Evolutionary conservation across 2,797 vertebrate genomes (phyloP).

Genomic region (Myotis daubentonii): DNA sequence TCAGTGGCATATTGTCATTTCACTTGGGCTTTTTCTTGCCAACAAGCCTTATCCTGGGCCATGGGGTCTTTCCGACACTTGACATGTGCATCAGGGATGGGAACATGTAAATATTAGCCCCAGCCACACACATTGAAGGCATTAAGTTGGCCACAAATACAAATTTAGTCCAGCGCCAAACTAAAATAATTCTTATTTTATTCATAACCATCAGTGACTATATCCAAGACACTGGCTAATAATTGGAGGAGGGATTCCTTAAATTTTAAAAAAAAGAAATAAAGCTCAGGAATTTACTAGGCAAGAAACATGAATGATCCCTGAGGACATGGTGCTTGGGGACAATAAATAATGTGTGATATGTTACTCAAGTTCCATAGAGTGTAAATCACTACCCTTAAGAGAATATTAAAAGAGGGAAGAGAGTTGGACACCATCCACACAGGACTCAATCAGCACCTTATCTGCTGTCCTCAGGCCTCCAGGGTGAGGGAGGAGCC

Average conservation of each 20-base stretch:
- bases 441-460: not conserved
- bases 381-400: not conserved
- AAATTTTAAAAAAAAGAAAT: not conserved
- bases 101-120: not conserved
- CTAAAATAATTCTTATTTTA: not conserved
- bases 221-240: not conserved
- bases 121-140: not conserved
- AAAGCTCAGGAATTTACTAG: slow-evolving; percentile 18
- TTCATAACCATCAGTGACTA: not conserved
- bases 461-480: not conserved
- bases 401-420: not conserved
- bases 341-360: not conserved
- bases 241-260: not conserved
- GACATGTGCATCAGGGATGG: not conserved
- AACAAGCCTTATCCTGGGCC: not conserved
- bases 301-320: not conserved
- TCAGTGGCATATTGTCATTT: not conserved
- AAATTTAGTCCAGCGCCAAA: not conserved
- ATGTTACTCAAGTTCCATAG: not conserved
- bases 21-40: not conserved
- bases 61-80: not conserved
- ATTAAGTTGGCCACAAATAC: slow-evolving; percentile 5
- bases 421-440: not conserved
- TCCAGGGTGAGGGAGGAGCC: not conserved
- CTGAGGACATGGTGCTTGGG: not conserved